Conservation (phyloP, 2,888 invertebrate genomes). For the Leptinotarsa rubiginosa region DNA sequence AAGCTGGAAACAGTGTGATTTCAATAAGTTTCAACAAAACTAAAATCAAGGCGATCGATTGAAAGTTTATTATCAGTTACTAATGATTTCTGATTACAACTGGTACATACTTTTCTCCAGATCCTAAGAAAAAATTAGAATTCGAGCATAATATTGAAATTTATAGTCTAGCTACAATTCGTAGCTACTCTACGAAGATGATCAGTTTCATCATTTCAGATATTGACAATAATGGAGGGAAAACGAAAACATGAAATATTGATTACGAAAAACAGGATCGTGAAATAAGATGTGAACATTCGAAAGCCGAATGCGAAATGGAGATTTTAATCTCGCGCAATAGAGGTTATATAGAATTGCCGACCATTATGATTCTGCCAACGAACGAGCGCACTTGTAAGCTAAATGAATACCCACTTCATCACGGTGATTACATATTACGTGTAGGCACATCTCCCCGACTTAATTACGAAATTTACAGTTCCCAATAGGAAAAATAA, state of each 20-base stretch:
- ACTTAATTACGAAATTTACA: constrained; percentile 58
- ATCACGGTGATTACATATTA: constrained; percentile 56
- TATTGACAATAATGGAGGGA: no score
- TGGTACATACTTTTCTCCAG: no score
- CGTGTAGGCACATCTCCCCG: constrained; percentile 54
- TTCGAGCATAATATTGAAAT: no score
- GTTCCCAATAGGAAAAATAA: constrained; percentile 56
- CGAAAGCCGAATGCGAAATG: constrained; percentile 27
- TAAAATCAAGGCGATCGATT: no score
- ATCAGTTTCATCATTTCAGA: no score
- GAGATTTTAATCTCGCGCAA: constrained; percentile 38
- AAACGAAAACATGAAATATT: constrained; percentile 4
- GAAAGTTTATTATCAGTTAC: no score
- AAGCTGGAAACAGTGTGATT: no score
- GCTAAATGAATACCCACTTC: constrained; percentile 55
- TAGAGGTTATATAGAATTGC: constrained; percentile 45
- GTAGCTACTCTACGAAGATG: no score
- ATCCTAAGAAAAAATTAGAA: no score
- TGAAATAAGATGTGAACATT: background rate
- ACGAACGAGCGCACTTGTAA: constrained; percentile 55
- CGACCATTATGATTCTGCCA: constrained; percentile 48
- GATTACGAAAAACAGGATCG: background rate
- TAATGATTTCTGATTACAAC: no score
- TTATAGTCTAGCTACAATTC: no score
- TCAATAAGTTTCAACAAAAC: no score